Conservation (phyloP, 2,797 vertebrate species). For the Intellagama lesueurii region DNA sequence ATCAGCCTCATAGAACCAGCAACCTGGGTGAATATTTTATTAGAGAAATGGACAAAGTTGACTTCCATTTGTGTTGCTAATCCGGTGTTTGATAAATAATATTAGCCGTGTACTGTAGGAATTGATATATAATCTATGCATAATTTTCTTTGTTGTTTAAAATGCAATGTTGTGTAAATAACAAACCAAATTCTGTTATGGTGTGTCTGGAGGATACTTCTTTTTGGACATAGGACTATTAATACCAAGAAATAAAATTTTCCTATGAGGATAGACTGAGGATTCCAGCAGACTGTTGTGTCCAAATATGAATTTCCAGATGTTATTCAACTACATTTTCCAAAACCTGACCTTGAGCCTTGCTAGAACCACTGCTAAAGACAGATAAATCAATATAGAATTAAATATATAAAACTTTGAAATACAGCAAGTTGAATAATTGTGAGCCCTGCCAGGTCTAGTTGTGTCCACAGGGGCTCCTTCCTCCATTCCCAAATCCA, state of each 20-base stretch:
- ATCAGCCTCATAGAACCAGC: neutral
- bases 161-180: neutral
- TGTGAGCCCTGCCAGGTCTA: too few relatives aligned
- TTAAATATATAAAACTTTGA: constrained; percentile 33
- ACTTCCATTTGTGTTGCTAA: neutral
- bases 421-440: constrained; percentile 37
- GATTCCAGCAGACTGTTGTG: neutral
- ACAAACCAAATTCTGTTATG: neutral
- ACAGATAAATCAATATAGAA: neutral
- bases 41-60: neutral
- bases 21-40: neutral
- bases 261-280: neutral
- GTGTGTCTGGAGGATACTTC: neutral
- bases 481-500: too few relatives aligned
- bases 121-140: neutral
- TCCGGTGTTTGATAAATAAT: neutral
- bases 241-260: neutral
- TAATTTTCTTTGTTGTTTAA: neutral
- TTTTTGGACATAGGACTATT: neutral
- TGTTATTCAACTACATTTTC: too few relatives aligned
- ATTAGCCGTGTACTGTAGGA: neutral
- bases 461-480: too few relatives aligned
- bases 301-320: too few relatives aligned
- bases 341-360: neutral
- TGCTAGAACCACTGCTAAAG: constrained; percentile 14